Evolutionary conservation across 2,797 vertebrate species (phyloP).

Genomic region (Pitangus sulphuratus): DNA sequence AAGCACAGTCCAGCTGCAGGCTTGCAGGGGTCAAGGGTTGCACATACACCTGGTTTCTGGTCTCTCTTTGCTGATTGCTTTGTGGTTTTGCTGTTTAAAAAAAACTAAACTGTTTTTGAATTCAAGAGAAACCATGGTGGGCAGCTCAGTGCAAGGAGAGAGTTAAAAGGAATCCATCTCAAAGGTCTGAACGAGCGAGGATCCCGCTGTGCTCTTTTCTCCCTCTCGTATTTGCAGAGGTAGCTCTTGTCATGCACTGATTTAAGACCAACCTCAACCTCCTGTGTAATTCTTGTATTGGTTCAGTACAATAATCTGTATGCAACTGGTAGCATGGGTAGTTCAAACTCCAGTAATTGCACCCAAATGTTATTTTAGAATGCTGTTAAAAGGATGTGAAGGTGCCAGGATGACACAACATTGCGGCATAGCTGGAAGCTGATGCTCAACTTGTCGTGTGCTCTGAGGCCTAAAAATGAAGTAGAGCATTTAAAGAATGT

Average conservation of each 20-base stretch:
- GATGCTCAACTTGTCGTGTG: not conserved
- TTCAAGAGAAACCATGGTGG: not conserved
- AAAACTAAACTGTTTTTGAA: not conserved
- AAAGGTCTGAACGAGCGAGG: not conserved
- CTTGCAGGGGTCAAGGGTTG: not conserved
- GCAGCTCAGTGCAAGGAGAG: not conserved
- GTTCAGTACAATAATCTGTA: not conserved
- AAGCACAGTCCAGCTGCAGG: not conserved
- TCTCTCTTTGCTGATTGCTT: not conserved
- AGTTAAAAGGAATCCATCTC: not conserved
- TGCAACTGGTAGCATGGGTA: not conserved
- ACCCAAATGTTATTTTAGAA: not conserved
- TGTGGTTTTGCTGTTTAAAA: not conserved
- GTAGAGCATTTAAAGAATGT: not conserved
- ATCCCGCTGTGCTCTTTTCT: not conserved
- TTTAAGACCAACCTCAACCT: not conserved
- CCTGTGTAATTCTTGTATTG: not conserved
- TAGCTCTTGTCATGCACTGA: not conserved
- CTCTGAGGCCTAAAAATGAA: not conserved
- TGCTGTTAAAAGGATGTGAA: not conserved
- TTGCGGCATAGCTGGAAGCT: not conserved
- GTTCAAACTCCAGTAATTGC: not conserved
- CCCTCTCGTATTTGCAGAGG: not conserved
- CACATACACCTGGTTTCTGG: not conserved
- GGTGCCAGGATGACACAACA: not conserved